A percentile compares a stretch with the other conserved stretches of the same genome.
Conservation (phyloP, 1,140 invertebrate genomes). For the Pachyrhynchus sulphureomaculatus region DNA sequence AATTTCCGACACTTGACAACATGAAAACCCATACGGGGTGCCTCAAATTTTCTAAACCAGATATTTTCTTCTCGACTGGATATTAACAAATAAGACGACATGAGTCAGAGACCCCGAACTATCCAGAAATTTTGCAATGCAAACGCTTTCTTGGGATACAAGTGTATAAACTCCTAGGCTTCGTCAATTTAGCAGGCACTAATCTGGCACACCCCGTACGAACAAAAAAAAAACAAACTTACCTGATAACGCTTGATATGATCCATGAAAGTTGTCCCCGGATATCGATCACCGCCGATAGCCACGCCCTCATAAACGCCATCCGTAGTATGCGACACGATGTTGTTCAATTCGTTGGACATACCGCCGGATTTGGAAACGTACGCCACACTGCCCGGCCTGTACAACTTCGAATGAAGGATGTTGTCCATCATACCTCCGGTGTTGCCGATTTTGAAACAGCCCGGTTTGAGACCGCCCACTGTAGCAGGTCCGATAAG, state of each 20-base stretch:
- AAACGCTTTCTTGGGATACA: too few relatives aligned
- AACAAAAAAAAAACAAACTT: not conserved
- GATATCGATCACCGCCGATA: slow-evolving; percentile 99
- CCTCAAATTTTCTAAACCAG: too few relatives aligned
- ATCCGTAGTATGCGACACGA: slow-evolving; percentile 94
- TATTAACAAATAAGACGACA: too few relatives aligned
- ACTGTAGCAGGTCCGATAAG: slow-evolving; percentile 98
- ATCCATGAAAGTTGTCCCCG: slow-evolving; percentile 98
- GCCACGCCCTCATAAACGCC: slow-evolving; percentile 98
- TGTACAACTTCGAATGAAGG: slow-evolving; percentile 93
- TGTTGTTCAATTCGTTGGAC: slow-evolving; percentile 99
- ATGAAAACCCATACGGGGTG: too few relatives aligned
- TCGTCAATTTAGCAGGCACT: too few relatives aligned
- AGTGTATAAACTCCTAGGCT: too few relatives aligned
- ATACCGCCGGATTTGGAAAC: slow-evolving; percentile 98
- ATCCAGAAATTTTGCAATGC: too few relatives aligned
- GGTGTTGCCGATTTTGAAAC: slow-evolving; percentile 99
- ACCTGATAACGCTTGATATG: slow-evolving; percentile 79
- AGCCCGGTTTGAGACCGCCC: slow-evolving; percentile 97
- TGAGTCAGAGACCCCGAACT: too few relatives aligned
- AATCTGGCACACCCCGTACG: not conserved
- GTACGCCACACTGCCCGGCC: slow-evolving; percentile 96
- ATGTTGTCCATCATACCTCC: slow-evolving; percentile 99
- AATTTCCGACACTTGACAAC: too few relatives aligned
- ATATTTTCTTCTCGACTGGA: too few relatives aligned